These are phyloP conservation scores for Margarornis squamiger DNA, from an alignment of 2,797 vertebrate species.

Conservation along the genomic window DNA sequence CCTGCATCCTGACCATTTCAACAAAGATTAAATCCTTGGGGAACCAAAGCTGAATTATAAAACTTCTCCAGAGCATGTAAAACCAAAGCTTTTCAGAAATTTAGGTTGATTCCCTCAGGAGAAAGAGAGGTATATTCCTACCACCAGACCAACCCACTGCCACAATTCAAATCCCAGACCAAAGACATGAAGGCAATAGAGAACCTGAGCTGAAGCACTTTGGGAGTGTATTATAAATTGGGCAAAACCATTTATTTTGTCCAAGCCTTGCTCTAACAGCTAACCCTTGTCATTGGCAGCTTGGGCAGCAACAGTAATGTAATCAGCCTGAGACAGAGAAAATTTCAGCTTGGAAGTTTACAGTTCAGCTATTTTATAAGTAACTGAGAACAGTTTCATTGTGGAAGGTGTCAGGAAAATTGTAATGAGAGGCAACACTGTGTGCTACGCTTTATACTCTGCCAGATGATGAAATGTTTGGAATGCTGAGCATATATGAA, in stretches of 20 bases:
- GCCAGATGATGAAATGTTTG: background rate
- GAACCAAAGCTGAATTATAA: background rate
- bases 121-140: background rate
- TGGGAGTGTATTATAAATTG: background rate
- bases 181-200: background rate
- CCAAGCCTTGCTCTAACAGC: background rate
- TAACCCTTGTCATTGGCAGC: background rate
- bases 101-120: background rate
- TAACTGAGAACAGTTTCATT: background rate
- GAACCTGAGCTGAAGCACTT: background rate
- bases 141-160: background rate
- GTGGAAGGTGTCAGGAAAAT: background rate
- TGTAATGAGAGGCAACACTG: background rate
- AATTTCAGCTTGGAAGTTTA: background rate
- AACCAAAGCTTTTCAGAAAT: background rate
- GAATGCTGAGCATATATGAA: background rate
- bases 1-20: background rate
- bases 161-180: background rate
- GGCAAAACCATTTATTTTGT: background rate
- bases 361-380: background rate
- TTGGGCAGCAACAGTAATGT: background rate
- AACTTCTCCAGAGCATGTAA: background rate
- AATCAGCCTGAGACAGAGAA: background rate
- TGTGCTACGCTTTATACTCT: background rate
- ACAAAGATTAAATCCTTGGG: background rate